phyloP scores from a whole-genome alignment of 2,888 invertebrate species.

The Salticus scenicus region DNA sequence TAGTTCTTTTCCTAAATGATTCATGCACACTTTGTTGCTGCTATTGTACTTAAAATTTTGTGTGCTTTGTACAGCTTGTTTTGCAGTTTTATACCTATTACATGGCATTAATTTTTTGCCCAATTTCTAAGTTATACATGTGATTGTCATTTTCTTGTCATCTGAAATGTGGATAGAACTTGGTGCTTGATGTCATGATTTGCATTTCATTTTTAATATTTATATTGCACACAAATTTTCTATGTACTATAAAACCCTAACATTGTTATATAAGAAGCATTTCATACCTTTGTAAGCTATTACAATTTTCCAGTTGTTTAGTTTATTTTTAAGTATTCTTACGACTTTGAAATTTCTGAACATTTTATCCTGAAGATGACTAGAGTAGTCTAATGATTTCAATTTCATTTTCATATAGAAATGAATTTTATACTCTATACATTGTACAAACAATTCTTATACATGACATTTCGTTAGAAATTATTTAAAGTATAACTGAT shows the following conservation, averaged over 20 bases:
- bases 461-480: neutral
- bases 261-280: slow-evolving; percentile 8
- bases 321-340: neutral
- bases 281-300: slow-evolving; percentile 15
- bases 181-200: slow-evolving; percentile 54
- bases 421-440: slow-evolving; percentile 7
- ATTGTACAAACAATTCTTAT: neutral
- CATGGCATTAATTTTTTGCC: neutral
- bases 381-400: neutral
- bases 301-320: neutral
- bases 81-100: slow-evolving; percentile 35
- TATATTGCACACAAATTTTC: slow-evolving; percentile 17
- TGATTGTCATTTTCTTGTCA: slow-evolving; percentile 5
- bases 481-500: neutral
- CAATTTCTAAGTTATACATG: slow-evolving; percentile 13
- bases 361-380: neutral
- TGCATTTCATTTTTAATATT: slow-evolving; percentile 14
- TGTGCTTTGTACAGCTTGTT: slow-evolving; percentile 67
- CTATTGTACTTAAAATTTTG: slow-evolving; percentile 66
- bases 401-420: neutral
- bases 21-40: slow-evolving; percentile 58
- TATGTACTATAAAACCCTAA: neutral
- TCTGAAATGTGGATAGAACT: slow-evolving; percentile 20
- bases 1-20: slow-evolving; percentile 30
- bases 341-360: neutral